Conservation (phyloP, 2,888 invertebrate species). For the Hesperia comma region DNA sequence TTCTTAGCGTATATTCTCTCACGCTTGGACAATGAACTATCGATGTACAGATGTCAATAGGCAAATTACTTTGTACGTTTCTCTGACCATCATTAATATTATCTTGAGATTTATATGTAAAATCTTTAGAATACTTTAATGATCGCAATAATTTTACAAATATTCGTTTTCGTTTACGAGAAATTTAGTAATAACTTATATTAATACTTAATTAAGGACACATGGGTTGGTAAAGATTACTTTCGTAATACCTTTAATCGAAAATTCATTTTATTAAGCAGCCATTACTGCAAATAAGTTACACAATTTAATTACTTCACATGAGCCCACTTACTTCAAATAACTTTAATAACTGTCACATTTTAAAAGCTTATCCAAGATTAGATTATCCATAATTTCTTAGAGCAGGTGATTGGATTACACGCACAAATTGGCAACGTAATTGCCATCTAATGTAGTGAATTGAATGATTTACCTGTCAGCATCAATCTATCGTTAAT, state of each 20-base stretch:
- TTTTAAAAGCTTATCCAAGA: constrained; percentile 22
- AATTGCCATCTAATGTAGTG: constrained; percentile 34
- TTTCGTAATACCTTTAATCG: background rate
- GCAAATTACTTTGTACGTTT: constrained; percentile 46
- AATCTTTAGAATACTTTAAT: background rate
- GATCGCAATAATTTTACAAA: background rate
- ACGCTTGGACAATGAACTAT: constrained; percentile 43
- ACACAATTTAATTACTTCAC: background rate
- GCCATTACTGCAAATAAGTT: background rate
- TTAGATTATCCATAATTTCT: constrained; percentile 17
- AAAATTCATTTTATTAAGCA: background rate
- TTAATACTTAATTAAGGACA: background rate
- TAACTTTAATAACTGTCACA: constrained; percentile 16
- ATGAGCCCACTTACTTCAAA: background rate
- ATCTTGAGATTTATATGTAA: too few species aligned
- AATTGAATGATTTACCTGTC: constrained; percentile 39
- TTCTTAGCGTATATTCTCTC: constrained; percentile 43
- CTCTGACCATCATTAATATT: constrained; percentile 31
- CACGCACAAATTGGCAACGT: constrained; percentile 30
- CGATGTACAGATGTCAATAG: constrained; percentile 44
- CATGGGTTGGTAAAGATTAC: background rate
- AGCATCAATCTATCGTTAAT: constrained; percentile 53
- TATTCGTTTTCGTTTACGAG: background rate
- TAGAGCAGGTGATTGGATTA: constrained; percentile 31
- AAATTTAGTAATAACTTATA: background rate